Evolutionary conservation across 2,113 vertebrate species (phyloP).

Genomic region (Potamarius usumacintae): DNA sequence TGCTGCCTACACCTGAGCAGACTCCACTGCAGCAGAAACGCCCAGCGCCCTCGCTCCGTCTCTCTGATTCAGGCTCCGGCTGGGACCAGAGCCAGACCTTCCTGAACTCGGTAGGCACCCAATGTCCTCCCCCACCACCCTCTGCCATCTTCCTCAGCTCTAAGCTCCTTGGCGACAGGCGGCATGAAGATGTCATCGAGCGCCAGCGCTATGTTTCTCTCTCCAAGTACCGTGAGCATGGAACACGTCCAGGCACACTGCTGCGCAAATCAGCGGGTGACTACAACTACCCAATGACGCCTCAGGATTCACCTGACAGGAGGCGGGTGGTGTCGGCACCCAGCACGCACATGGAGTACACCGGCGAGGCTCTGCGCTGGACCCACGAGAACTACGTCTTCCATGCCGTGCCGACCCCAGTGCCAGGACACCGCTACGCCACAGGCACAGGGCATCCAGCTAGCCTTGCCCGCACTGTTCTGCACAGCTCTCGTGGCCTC

Average conservation of each 20-base stretch:
- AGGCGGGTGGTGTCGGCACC: constrained; percentile 89
- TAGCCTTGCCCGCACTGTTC: constrained; percentile 65
- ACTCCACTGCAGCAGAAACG: constrained; percentile 92
- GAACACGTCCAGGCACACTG: constrained; percentile 65
- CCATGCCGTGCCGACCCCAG: constrained; percentile 70
- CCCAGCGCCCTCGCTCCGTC: constrained; percentile 71
- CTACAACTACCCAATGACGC: constrained; percentile 81
- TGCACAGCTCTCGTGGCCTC: constrained; percentile 68
- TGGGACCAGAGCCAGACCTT: constrained; percentile 92
- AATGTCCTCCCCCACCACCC: constrained; percentile 64
- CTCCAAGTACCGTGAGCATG: constrained; percentile 72
- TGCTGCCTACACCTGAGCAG: constrained; percentile 93
- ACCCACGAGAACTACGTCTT: constrained; percentile 86
- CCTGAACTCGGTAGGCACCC: constrained; percentile 73
- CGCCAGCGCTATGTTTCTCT: constrained; percentile 78
- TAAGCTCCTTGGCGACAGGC: constrained; percentile 69
- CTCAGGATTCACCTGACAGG: constrained; percentile 86
- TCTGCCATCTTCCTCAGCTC: constrained; percentile 76
- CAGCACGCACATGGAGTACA: constrained; percentile 75
- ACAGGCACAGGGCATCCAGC: constrained; percentile 61
- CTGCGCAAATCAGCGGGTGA: constrained; percentile 81
- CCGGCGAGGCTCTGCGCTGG: constrained; percentile 78
- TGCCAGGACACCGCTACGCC: constrained; percentile 65
- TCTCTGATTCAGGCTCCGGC: constrained; percentile 77
- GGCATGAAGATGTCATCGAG: constrained; percentile 62